Evolutionary conservation across 2,113 vertebrate species (phyloP).

Genomic region (Anolis carolinensis): DNA sequence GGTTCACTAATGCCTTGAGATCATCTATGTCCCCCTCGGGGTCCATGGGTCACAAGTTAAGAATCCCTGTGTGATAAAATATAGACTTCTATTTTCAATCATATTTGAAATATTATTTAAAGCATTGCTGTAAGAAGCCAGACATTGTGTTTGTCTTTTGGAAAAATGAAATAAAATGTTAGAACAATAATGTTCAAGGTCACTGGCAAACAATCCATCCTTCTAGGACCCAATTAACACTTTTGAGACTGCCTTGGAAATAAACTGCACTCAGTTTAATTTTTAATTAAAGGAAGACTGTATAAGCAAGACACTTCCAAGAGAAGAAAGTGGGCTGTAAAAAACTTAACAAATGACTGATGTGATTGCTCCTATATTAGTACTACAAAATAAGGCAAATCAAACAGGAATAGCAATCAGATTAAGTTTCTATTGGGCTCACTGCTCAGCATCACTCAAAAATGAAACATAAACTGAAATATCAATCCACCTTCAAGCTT

Average conservation of each 20-base stretch:
- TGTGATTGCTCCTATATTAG: not conserved
- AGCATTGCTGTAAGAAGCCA: slow-evolving; percentile 19
- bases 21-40: no score
- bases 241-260: slow-evolving; percentile 11
- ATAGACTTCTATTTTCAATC: slow-evolving; percentile 14
- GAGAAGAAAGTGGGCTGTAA: not conserved
- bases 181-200: not conserved
- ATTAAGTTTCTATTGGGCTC: not conserved
- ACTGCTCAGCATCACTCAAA: slow-evolving; percentile 3
- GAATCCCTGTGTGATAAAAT: not conserved
- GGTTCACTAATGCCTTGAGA: no score
- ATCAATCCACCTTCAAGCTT: slow-evolving; percentile 37
- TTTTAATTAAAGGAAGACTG: not conserved
- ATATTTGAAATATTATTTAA: slow-evolving; percentile 17
- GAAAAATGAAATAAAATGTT: slow-evolving; percentile 22
- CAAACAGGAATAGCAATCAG: not conserved
- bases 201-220: not conserved
- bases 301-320: not conserved
- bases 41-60: not conserved
- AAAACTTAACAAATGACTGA: not conserved
- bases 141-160: not conserved
- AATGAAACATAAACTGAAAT: slow-evolving; percentile 44
- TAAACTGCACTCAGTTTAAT: not conserved
- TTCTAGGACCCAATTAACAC: not conserved
- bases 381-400: not conserved